phyloP scores from a whole-genome alignment of 1,140 invertebrate species.

The Frieseomelitta varia region DNA sequence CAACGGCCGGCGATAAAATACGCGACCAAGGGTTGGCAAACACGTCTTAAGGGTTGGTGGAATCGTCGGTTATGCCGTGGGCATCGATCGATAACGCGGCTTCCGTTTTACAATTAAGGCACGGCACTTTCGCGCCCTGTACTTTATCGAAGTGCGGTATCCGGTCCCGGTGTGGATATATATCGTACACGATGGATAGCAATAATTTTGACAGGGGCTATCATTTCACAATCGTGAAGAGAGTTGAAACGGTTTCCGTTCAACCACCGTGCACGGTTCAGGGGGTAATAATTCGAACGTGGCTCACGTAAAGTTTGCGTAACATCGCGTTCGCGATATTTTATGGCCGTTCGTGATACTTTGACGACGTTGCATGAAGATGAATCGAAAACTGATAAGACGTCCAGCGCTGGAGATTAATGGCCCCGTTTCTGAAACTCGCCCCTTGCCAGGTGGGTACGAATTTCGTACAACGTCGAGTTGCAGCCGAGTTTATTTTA shows the following conservation, averaged over 20 bases:
- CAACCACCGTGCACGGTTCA: constrained; percentile 27
- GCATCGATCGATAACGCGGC: constrained; percentile 70
- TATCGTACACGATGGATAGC: constrained; percentile 55
- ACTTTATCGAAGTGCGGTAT: constrained; percentile 66
- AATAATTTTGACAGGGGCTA: constrained; percentile 63
- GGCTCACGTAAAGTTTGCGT: constrained; percentile 24
- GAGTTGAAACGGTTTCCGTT: constrained; percentile 51
- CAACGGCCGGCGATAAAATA: constrained; percentile 6
- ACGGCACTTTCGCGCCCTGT: constrained; percentile 69
- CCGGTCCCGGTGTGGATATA: constrained; percentile 45
- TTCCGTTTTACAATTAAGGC: constrained; percentile 78
- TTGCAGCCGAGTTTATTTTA: neutral
- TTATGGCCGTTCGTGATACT: constrained; percentile 8
- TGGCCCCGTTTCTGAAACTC: neutral
- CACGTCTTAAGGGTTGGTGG: constrained; percentile 15
- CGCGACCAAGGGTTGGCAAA: neutral
- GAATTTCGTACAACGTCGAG: neutral
- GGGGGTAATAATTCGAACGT: constrained; percentile 43
- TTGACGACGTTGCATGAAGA: too few species aligned
- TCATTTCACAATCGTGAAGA: constrained; percentile 60
- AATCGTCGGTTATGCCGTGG: constrained; percentile 57
- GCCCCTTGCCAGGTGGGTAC: neutral
- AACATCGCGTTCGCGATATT: constrained; percentile 20
- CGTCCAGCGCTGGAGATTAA: neutral
- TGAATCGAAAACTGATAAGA: neutral